A percentile compares a stretch with the other conserved stretches of the same genome.
Evolutionary conservation across 1,140 invertebrate genomes (phyloP).

Genomic region (Zaprionus ornatus): DNA sequence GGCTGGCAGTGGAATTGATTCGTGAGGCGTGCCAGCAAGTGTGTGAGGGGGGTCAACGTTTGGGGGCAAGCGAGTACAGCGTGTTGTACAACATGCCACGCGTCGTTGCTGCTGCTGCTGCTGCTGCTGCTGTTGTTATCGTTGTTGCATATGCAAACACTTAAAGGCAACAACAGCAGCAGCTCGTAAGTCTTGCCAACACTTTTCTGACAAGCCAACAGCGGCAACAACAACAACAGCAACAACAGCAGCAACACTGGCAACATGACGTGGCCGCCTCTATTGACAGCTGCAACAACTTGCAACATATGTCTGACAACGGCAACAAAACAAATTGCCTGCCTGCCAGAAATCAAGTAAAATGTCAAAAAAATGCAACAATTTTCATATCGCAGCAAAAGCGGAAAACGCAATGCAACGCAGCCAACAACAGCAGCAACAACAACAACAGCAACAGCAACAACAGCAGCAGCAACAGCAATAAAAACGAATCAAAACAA

Average conservation of each 20-base stretch:
- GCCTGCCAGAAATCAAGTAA: conserved; percentile 61
- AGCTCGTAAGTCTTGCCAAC: conserved; percentile 61
- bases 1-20: conserved; percentile 6
- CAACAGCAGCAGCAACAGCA: neutral
- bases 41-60: neutral
- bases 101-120: conserved; percentile 21
- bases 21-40: conserved; percentile 10
- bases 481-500: conserved; percentile 4
- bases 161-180: conserved; percentile 64
- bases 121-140: conserved; percentile 25
- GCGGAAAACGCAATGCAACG: conserved; percentile 4
- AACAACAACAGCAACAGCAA: conserved; percentile 5
- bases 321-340: conserved; percentile 55
- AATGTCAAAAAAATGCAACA: conserved; percentile 70
- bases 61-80: conserved; percentile 36
- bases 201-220: conserved; percentile 68
- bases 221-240: conserved; percentile 22
- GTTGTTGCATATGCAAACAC: conserved; percentile 73
- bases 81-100: conserved; percentile 74
- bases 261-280: conserved; percentile 62
- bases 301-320: conserved; percentile 65
- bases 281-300: conserved; percentile 77
- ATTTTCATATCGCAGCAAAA: conserved; percentile 38
- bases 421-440: neutral
- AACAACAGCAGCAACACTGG: conserved; percentile 33